Base-by-base conservation (phyloP, 2,888 invertebrate species). In the Tolmerus cingulatus region DNA sequence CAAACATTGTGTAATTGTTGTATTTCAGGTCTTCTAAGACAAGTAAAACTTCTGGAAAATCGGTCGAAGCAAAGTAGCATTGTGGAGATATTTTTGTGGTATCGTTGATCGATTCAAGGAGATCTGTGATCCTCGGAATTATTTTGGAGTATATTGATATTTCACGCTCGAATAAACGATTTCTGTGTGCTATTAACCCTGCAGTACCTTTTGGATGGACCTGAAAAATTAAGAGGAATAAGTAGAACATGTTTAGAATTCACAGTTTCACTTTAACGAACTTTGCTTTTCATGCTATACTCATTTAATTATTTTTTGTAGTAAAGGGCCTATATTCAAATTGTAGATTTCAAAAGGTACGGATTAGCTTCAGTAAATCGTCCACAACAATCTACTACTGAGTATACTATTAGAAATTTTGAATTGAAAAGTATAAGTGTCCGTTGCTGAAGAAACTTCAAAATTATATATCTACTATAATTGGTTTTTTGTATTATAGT, bases 1-100 rank as follows among this genome's bases (percentile, higher is more conserved):
- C 93, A n/a, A 93, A 93, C 92, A 94, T 94, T 78, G 93, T 92
- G 89, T 92, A 95, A n/a, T 94, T 94, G 57, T 91, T 90, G 1
- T 92, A 90, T 19, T 93, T 92, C 89, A 95, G 91, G 90, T 95
- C 95, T 89, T 95, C 94, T 57, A 95, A 90, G 1, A 95, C 90
- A 1, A 93, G 89, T 87, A 93, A 91, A 0, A 92, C 92, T 76
- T 92, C 90, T 1, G 93, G 93, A 27, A 90, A 90, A 88, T 91
- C 91, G 30, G 92, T 92, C 16, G 92, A 91, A 16, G 92, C 91
- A 40, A 92, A 91, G 76, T 91, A 92, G 77, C 92, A 93, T 12
- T 90, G 90, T 7, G 92, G 92, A 0, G 92, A 91, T 40, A 93
- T 91, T 89, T 92, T 91, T 0, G 91, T 90, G 14, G 89, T 90